Conservation (phyloP, 2,797 vertebrate species). For the Taenioides sp. region DNA sequence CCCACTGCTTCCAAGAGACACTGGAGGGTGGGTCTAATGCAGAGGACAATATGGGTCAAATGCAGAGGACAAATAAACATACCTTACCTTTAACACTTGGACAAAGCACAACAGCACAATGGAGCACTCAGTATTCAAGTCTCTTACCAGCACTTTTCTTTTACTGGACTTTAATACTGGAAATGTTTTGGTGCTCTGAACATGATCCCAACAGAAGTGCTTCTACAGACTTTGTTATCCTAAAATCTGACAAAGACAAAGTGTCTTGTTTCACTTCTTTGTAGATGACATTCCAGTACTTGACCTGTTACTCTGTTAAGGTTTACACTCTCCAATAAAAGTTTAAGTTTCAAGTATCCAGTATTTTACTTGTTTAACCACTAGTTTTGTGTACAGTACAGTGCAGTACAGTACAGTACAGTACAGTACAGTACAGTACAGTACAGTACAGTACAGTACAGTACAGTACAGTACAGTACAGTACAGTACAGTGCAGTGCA, state of each 20-base stretch:
- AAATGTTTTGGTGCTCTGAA: conserved; percentile 4
- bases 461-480: too few relatives aligned
- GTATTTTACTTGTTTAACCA: not conserved
- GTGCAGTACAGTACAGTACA: too few relatives aligned
- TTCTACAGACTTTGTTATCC: conserved; percentile 5
- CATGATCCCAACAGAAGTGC: conserved; percentile 15
- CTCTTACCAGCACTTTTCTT: conserved; percentile 15
- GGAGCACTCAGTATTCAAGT: conserved; percentile 12
- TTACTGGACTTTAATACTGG: conserved; percentile 10
- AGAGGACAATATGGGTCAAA: too few relatives aligned
- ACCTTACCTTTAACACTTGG: not conserved
- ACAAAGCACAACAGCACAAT: conserved; percentile 18
- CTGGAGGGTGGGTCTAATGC: too few relatives aligned
- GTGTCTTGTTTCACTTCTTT: conserved; percentile 41
- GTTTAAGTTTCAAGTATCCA: conserved; percentile 6
- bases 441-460: not conserved
- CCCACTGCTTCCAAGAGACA: too few relatives aligned
- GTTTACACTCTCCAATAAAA: not conserved
- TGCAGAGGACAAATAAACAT: not conserved
- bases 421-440: too few relatives aligned
- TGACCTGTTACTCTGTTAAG: conserved; percentile 23
- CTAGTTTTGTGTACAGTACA: not conserved
- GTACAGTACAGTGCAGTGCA: too few relatives aligned
- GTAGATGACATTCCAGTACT: conserved; percentile 52
- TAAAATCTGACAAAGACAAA: conserved; percentile 9